Evolutionary conservation across 2,113 vertebrate genomes (phyloP), one percentile per base, ranked within the genome.

Genomic region (Brienomyrus brachyistius): DNA sequence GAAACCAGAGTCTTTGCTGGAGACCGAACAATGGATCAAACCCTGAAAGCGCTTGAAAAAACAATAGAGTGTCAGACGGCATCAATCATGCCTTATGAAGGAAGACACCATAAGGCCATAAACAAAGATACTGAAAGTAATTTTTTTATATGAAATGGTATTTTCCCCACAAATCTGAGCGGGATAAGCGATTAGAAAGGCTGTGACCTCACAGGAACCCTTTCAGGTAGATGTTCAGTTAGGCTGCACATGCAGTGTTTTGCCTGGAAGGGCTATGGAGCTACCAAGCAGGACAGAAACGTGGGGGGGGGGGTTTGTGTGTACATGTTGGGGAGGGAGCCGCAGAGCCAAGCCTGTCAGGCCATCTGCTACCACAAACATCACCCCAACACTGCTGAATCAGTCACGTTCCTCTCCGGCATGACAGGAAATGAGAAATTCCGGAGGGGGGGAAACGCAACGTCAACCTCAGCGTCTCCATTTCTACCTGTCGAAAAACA

Each of bases 401-500:
- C 77, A 88, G 51, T 80, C 70, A 23, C 80, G 59, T 40, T 90
- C 48, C 31, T 27, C 70, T 74, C 89, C 23, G 6, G 43, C 23
- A 45, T 10, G 35, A 54, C 56, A 88, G 86, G 86, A 90, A 90
- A 82, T 90, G 86, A 90, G 74, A 88, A 48, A 88, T 82, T 87
- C 86, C 80, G 51, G 83, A 90, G 51, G 54, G 27, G 31, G 40
- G 0, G 13, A 62, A 59, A 88, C n/a, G 87, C 59, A 83, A 88
- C 2, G 80, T 50, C 40, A 50, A 50, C 66, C 17, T 45, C 6
- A 62, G 48, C 11, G 3, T 31, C 88, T 51, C 40, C 47, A 31
- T 48, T 74, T 31, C n/a, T 27, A 8, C n/a, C 31, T 74, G 47
- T 13, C 43, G 8, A 45, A 48, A 45, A 48, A 0, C 21, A 48